Percentiles rank a stretch among this genome's conserved stretches.
These are phyloP conservation scores for Stenoptilia bipunctidactyla DNA, from an alignment of 2,888 invertebrate genomes.

Conservation along the genomic window DNA sequence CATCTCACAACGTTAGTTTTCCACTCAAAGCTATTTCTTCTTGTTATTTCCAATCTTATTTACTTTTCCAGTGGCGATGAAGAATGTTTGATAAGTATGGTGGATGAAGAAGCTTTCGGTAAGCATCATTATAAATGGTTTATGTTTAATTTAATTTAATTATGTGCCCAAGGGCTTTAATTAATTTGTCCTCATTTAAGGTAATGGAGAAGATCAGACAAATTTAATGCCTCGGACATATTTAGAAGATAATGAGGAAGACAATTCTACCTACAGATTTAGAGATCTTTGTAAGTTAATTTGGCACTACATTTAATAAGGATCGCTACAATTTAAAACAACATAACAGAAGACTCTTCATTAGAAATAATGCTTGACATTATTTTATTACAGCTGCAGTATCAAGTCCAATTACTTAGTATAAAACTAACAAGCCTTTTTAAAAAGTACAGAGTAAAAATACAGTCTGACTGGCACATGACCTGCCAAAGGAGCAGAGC, in stretches of 20 bases:
- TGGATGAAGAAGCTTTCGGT: constrained; percentile 55
- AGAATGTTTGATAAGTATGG: constrained; percentile 51
- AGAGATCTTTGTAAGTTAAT: constrained; percentile 49
- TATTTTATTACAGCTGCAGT: too few species aligned
- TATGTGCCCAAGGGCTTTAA: constrained; percentile 16
- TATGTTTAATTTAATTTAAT: constrained; percentile 40
- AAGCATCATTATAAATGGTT: constrained; percentile 26
- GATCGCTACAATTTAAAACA: too few species aligned
- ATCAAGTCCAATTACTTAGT: too few species aligned
- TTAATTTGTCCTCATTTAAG: background rate
- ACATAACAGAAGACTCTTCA: too few species aligned
- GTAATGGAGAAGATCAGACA: constrained; percentile 3
- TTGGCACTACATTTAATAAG: too few species aligned
- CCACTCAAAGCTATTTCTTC: constrained; percentile 14
- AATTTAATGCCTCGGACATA: constrained; percentile 23
- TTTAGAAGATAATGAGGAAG: constrained; percentile 64
- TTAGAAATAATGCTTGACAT: too few species aligned
- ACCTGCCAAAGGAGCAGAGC: too few species aligned
- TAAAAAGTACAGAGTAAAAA: too few species aligned
- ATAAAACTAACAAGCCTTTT: too few species aligned
- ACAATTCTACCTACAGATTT: constrained; percentile 39
- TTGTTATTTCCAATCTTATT: constrained; percentile 19
- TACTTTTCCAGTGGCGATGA: constrained; percentile 58
- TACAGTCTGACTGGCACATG: too few species aligned
- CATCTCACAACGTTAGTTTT: constrained; percentile 23